phyloP scores from a whole-genome alignment of 2,888 invertebrate species.

The Rhagophthalmus giganteus region DNA sequence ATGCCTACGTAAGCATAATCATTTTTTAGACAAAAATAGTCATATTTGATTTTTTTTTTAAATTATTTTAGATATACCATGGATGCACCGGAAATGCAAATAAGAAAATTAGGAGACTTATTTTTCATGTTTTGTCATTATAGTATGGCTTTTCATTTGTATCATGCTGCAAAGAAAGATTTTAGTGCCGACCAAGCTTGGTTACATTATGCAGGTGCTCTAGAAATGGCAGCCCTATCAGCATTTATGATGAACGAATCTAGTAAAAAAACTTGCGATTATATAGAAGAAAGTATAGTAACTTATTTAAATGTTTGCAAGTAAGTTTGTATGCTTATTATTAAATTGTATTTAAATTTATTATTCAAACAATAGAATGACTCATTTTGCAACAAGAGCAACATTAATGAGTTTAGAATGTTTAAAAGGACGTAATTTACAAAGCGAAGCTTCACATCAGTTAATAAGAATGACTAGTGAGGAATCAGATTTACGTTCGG shows the following conservation, averaged over 20 bases:
- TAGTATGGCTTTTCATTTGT: conserved; percentile 87
- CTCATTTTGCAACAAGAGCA: conserved; percentile 89
- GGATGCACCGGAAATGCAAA: conserved; percentile 89
- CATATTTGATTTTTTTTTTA: not conserved
- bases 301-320: conserved; percentile 90
- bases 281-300: conserved; percentile 93
- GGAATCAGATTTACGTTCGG: conserved; percentile 95
- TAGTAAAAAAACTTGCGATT: conserved; percentile 77
- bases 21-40: too few species aligned
- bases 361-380: conserved; percentile 64
- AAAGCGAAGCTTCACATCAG: conserved; percentile 93
- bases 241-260: conserved; percentile 86
- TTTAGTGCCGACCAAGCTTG: conserved; percentile 96
- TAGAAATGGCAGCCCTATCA: conserved; percentile 94
- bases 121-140: conserved; percentile 97
- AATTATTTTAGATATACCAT: conserved; percentile 69
- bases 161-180: conserved; percentile 96
- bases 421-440: conserved; percentile 74
- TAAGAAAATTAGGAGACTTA: conserved; percentile 89
- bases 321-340: conserved; percentile 54
- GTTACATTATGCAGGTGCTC: conserved; percentile 94
- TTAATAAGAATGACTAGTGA: conserved; percentile 94
- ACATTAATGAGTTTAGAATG: conserved; percentile 89
- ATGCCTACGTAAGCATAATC: conserved; percentile 75
- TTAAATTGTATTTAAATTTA: conserved; percentile 8